phyloP scores from a whole-genome alignment of 2,113 vertebrate species.

The Mungos mungo region DNA sequence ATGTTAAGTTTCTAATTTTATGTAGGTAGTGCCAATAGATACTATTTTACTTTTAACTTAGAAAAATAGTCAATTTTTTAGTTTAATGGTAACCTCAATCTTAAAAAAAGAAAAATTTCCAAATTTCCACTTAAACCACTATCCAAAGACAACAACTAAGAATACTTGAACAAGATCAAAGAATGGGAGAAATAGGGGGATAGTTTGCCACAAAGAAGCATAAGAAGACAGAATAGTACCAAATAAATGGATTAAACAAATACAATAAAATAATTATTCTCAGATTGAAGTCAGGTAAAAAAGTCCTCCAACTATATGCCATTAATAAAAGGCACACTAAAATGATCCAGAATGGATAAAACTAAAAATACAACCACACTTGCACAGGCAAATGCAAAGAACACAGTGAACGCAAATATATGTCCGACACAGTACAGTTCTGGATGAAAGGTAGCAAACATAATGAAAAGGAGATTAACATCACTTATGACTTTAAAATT shows the following conservation, averaged over 20 bases:
- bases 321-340: not conserved
- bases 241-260: not conserved
- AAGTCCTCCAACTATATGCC: not conserved
- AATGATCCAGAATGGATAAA: constrained; percentile 1
- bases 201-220: not conserved
- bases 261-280: not conserved
- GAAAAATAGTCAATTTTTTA: not conserved
- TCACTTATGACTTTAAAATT: not conserved
- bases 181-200: not conserved
- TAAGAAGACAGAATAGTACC: not conserved
- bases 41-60: constrained; percentile 42
- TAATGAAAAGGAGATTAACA: not conserved
- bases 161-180: not conserved
- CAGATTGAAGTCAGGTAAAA: not conserved
- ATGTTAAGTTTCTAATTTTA: not conserved
- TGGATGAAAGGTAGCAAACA: not conserved
- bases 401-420: not conserved
- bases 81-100: not conserved
- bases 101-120: not conserved
- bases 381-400: not conserved
- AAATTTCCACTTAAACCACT: not conserved
- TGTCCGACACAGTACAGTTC: not conserved
- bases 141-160: constrained; percentile 17
- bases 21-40: not conserved
- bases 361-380: not conserved